Evolutionary conservation across 2,797 vertebrate species (phyloP).

Genomic region (Sciurus vulgaris): DNA sequence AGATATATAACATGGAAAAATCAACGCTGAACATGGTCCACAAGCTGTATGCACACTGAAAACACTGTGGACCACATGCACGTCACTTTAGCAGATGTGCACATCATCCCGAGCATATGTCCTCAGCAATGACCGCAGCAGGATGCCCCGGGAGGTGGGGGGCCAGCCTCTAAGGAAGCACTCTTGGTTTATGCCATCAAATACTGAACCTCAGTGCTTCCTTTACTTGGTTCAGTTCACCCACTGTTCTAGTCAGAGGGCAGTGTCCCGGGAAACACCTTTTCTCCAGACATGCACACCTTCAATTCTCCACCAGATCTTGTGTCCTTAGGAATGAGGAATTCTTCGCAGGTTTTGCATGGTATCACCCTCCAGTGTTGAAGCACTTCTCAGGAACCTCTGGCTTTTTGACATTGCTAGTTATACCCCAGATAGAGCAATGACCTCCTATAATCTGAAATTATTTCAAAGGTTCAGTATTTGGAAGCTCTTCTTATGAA

Average conservation of each 20-base stretch:
- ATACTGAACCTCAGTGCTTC: neutral
- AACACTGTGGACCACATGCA: neutral
- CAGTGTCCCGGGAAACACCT: neutral
- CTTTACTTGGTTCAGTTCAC: neutral
- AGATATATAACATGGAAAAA: neutral
- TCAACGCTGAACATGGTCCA: neutral
- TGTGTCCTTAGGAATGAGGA: neutral
- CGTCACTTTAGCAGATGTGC: constrained; percentile 4
- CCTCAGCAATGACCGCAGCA: neutral
- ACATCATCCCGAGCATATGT: neutral
- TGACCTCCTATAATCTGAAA: neutral
- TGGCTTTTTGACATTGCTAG: neutral
- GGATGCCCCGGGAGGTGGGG: neutral
- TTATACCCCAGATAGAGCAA: neutral
- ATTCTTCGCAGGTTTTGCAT: neutral
- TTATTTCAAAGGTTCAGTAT: neutral
- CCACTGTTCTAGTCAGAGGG: neutral
- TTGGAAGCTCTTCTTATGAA: constrained; percentile 6
- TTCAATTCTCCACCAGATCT: constrained; percentile 1
- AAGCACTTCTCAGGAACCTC: neutral
- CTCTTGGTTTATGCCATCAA: neutral
- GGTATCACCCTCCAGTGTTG: neutral
- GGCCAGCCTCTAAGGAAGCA: constrained; percentile 4
- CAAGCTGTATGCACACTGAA: neutral
- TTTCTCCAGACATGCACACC: neutral